phyloP scores from a whole-genome alignment of 2,797 vertebrate species.

The Manis crassicaudata region DNA sequence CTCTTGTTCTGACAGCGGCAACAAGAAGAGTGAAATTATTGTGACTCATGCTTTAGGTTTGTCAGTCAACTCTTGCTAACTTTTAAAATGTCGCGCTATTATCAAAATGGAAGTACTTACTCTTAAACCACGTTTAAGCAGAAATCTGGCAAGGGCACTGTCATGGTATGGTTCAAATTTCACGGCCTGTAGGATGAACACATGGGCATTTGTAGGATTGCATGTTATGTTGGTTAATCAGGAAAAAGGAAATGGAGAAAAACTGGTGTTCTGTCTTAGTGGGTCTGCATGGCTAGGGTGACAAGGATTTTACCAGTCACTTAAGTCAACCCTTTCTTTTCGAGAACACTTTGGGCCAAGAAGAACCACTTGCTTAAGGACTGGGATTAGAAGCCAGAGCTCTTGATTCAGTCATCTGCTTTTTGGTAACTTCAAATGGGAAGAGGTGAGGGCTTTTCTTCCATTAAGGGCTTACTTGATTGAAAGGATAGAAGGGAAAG shows the following conservation, averaged over 20 bases:
- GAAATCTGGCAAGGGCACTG: slow-evolving; percentile 95
- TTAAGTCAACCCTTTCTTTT: slow-evolving; percentile 2
- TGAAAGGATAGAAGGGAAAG: background rate
- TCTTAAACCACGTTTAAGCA: slow-evolving; percentile 95
- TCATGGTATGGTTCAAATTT: slow-evolving; percentile 99
- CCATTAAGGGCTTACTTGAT: background rate
- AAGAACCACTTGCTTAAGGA: slow-evolving; percentile 2
- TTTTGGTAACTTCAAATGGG: background rate
- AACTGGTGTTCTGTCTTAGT: background rate
- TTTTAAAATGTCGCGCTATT: background rate
- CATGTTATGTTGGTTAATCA: background rate
- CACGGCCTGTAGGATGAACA: slow-evolving; percentile 90
- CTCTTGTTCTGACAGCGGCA: slow-evolving; percentile 93
- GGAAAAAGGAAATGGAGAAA: background rate
- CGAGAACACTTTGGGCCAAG: background rate
- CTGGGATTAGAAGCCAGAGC: background rate
- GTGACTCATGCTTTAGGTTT: background rate
- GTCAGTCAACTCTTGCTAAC: background rate
- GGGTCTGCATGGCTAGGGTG: background rate
- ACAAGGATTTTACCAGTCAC: background rate
- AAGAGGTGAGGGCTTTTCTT: background rate
- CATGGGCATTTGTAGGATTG: background rate
- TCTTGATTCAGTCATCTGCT: background rate
- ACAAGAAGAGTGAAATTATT: slow-evolving; percentile 73
- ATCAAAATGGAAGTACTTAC: slow-evolving; percentile 86